These are phyloP conservation scores for Scaeva pyrastri DNA, from an alignment of 2,888 invertebrate genomes.

Conservation along the genomic window DNA sequence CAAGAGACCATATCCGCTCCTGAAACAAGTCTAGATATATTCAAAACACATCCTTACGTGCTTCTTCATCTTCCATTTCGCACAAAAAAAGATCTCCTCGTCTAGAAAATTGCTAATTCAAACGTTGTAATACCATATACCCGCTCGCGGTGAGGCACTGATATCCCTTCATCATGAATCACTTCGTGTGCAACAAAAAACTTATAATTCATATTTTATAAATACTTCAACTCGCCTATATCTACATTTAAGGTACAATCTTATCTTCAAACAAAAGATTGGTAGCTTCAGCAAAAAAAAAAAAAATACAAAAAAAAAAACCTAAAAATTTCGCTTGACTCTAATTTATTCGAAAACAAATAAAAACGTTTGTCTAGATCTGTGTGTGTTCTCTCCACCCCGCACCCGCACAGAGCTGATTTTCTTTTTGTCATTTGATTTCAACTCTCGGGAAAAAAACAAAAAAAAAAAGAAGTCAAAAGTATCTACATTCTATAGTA, in stretches of 20 bases:
- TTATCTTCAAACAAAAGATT: constrained; percentile 28
- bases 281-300: no score
- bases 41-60: constrained; percentile 59
- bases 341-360: constrained; percentile 60
- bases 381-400: constrained; percentile 22
- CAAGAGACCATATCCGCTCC: neutral
- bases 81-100: constrained; percentile 29
- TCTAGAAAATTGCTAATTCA: constrained; percentile 68
- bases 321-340: constrained; percentile 59
- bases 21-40: constrained; percentile 25
- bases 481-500: constrained; percentile 33
- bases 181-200: constrained; percentile 27
- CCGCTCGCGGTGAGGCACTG: constrained; percentile 33
- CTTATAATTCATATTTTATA: constrained; percentile 63
- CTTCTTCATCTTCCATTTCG: constrained; percentile 17
- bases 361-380: constrained; percentile 50
- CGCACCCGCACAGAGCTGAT: constrained; percentile 33
- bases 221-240: neutral
- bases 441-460: constrained; percentile 35
- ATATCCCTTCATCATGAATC: constrained; percentile 68
- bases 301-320: constrained; percentile 16
- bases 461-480: constrained; percentile 13
- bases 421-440: constrained; percentile 46
- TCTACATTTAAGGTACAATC: constrained; percentile 31
- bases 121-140: constrained; percentile 50